Conservation (phyloP, 2,888 invertebrate species). For the Ophion ellenae region DNA sequence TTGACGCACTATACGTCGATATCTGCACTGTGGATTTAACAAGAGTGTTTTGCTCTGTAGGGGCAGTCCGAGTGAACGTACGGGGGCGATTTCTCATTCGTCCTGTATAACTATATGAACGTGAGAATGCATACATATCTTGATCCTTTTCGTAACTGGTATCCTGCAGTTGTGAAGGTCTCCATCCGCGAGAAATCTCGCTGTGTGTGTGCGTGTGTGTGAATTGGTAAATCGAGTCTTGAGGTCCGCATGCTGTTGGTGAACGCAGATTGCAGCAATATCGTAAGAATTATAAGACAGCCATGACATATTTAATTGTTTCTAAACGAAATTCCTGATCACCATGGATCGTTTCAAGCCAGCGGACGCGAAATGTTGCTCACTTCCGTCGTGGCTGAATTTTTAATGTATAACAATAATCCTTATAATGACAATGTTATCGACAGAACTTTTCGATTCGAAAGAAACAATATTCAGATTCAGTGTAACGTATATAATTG, state of each 20-base stretch:
- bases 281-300: slow-evolving; percentile 53
- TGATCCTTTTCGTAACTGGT: slow-evolving; percentile 56
- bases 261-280: slow-evolving; percentile 37
- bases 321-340: slow-evolving; percentile 38
- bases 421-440: background rate
- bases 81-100: slow-evolving; percentile 50
- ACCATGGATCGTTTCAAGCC: background rate
- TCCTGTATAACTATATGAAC: slow-evolving; percentile 28
- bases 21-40: background rate
- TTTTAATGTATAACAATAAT: background rate
- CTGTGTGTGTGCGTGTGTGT: background rate
- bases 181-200: slow-evolving; percentile 42
- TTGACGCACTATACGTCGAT: no score
- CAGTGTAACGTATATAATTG: no score
- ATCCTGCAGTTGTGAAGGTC: slow-evolving; percentile 53
- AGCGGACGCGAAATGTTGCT: background rate
- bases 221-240: slow-evolving; percentile 31
- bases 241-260: slow-evolving; percentile 25
- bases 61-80: slow-evolving; percentile 47
- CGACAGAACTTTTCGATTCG: no score
- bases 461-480: no score
- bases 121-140: slow-evolving; percentile 11
- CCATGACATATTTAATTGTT: slow-evolving; percentile 53
- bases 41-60: slow-evolving; percentile 24
- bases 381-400: background rate